A percentile compares a stretch with the other conserved stretches of the same genome.
phyloP scores from a whole-genome alignment of 2,797 vertebrate genomes.

The Sebastiscus albofasciatus region DNA sequence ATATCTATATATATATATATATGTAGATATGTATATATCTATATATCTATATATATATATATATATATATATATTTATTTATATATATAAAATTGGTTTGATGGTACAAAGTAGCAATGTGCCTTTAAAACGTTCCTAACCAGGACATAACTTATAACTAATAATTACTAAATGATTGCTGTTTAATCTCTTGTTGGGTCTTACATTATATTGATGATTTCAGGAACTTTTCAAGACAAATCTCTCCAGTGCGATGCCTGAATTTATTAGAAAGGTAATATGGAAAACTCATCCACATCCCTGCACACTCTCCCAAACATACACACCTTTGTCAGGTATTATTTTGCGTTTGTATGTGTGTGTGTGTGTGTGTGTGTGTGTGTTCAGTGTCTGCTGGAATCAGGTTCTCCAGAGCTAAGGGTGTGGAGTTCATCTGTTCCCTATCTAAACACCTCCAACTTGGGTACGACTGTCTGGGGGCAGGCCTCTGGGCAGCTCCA shows the following conservation, averaged over 20 bases:
- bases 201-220: constrained; percentile 29
- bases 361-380: constrained; percentile 8
- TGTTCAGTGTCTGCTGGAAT: constrained; percentile 73
- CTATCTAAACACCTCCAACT: constrained; percentile 73
- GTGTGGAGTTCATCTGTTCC: constrained; percentile 81
- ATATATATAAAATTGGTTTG: not conserved
- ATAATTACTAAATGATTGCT: too few species aligned
- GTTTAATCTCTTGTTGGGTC: not conserved
- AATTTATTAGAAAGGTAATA: constrained; percentile 74
- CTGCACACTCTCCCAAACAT: not conserved
- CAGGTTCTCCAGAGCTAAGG: constrained; percentile 70
- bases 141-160: too few species aligned
- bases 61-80: too few species aligned
- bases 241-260: constrained; percentile 58
- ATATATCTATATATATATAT: too few species aligned
- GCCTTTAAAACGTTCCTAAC: not conserved
- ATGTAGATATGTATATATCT: too few species aligned
- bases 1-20: too few species aligned
- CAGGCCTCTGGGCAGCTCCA: constrained; percentile 74
- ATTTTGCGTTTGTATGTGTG: not conserved
- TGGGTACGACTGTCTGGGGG: constrained; percentile 70
- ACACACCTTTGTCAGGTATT: not conserved
- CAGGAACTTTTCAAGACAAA: constrained; percentile 76
- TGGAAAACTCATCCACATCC: not conserved
- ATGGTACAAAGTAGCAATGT: not conserved